A percentile compares a stretch with the other conserved stretches of the same genome.
These are phyloP conservation scores for Stomorhina lunata DNA, from an alignment of 2,888 invertebrate genomes.

Conservation along the genomic window DNA sequence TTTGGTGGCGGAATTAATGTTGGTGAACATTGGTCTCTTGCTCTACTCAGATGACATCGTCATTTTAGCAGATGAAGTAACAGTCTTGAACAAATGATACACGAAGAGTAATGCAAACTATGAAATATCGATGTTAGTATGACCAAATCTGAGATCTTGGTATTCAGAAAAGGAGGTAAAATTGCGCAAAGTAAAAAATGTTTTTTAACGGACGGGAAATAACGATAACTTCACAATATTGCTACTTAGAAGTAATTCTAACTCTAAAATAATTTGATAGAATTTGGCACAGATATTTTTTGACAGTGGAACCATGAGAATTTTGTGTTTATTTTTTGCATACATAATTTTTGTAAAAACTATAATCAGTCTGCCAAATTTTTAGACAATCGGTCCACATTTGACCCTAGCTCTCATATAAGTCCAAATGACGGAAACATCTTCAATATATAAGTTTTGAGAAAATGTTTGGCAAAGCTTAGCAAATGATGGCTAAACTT, in stretches of 20 bases:
- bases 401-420: too few relatives aligned
- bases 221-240: background rate
- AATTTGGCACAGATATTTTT: too few relatives aligned
- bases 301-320: too few relatives aligned
- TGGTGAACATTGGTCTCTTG: background rate
- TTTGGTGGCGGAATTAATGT: background rate
- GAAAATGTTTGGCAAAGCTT: too few relatives aligned
- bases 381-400: too few relatives aligned
- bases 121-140: background rate
- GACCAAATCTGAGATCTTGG: background rate
- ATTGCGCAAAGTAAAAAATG: background rate
- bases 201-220: too few relatives aligned
- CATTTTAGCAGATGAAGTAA: background rate
- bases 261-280: background rate
- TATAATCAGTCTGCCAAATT: too few relatives aligned
- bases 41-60: constrained; percentile 15
- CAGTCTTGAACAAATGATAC: background rate
- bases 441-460: too few relatives aligned
- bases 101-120: background rate
- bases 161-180: background rate
- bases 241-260: background rate
- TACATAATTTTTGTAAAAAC: too few relatives aligned
- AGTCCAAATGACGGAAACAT: too few relatives aligned
- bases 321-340: too few relatives aligned
- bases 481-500: too few relatives aligned